Evolutionary conservation across 2,888 invertebrate genomes (phyloP).

Genomic region (Gerosis bhagava): DNA sequence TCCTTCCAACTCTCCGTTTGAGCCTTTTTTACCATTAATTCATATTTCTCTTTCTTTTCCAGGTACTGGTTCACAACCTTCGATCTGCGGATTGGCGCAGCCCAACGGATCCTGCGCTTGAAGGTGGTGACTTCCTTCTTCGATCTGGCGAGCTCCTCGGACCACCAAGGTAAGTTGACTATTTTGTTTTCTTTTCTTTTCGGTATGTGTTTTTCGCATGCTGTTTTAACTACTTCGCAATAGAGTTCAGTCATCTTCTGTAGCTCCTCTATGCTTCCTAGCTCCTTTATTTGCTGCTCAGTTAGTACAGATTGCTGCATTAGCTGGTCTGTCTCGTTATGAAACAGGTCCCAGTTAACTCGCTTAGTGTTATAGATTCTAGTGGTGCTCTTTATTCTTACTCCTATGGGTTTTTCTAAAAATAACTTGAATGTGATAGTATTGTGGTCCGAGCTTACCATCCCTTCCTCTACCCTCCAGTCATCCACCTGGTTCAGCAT

Average conservation of each 20-base stretch:
- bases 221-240: too few relatives aligned
- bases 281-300: neutral
- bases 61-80: too few relatives aligned
- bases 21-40: too few relatives aligned
- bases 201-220: too few relatives aligned
- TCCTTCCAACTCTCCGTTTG: too few relatives aligned
- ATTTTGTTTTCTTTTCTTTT: too few relatives aligned
- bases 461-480: constrained; percentile 24
- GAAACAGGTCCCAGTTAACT: constrained; percentile 10
- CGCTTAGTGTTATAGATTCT: constrained; percentile 11
- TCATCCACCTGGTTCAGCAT: constrained; percentile 7
- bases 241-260: neutral
- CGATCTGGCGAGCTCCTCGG: neutral
- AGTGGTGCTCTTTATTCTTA: constrained; percentile 1
- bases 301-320: neutral
- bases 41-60: too few relatives aligned
- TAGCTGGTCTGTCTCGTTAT: constrained; percentile 1
- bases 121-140: neutral
- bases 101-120: too few relatives aligned
- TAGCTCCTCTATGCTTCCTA: neutral
- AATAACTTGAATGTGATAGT: constrained; percentile 9
- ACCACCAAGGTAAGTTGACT: too few relatives aligned
- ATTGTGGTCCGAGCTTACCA: constrained; percentile 30
- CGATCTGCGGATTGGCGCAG: too few relatives aligned
- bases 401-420: neutral